phyloP scores from a whole-genome alignment of 2,888 invertebrate genomes.

The Neoaliturus tenellus region DNA sequence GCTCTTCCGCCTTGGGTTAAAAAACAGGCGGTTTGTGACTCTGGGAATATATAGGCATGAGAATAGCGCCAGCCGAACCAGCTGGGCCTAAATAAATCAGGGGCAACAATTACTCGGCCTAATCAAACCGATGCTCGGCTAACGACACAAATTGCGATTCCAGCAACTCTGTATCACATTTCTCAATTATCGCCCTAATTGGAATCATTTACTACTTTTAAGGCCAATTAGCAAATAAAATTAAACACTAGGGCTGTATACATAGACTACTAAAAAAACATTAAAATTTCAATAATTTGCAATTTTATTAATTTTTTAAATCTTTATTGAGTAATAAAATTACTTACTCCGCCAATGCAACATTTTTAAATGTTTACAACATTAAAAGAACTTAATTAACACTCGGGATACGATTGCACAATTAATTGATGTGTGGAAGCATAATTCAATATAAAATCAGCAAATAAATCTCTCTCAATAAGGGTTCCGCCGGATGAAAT shows the following conservation, averaged over 20 bases:
- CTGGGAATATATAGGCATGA: neutral
- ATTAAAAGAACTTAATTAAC: too few species aligned
- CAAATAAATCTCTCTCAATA: neutral
- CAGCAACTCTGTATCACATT: neutral
- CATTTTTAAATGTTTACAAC: too few species aligned
- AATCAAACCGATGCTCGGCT: neutral
- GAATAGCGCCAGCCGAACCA: neutral
- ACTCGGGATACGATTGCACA: too few species aligned
- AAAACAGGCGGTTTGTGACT: conserved; percentile 2
- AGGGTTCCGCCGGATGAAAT: neutral
- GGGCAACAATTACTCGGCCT: neutral
- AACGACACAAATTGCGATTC: neutral
- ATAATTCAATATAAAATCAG: neutral
- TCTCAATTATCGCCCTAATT: neutral
- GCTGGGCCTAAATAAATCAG: neutral
- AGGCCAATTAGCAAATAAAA: neutral
- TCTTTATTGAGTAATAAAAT: too few species aligned
- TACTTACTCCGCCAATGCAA: too few species aligned
- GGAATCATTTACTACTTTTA: neutral
- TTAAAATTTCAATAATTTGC: too few species aligned
- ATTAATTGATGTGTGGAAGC: neutral
- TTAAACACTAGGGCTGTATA: too few species aligned
- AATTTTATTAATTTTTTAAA: too few species aligned
- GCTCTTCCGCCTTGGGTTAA: conserved; percentile 8
- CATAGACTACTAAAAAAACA: too few species aligned